Base-by-base conservation (phyloP, 2,888 invertebrate genomes). In the Automeris io region DNA sequence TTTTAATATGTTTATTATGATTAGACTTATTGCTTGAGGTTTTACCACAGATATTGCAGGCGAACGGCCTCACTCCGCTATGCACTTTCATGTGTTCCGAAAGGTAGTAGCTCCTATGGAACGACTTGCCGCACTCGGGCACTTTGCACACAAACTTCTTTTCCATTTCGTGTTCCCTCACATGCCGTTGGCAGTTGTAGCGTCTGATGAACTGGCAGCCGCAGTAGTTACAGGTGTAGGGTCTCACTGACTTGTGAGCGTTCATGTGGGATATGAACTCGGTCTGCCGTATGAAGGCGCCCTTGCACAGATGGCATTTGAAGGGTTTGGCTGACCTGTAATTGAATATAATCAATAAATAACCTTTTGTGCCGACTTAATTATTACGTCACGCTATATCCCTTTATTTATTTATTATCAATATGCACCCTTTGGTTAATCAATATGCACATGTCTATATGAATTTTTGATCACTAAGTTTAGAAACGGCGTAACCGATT, bases 1-100 rank as follows among this genome's bases (percentile, higher is more conserved):
- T 95, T 79, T 93, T 92, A 41, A 95, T 90, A 73, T 96, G 95
- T 72, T 95, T 95, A 62, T 95, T 95, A 63, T 96, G 95, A 81
- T 96, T 96, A 31, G 95, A 95, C 78, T 95, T 95, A 39, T 95
- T 95, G 54, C 94, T 93, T 33, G 95, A 95, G 5, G 94, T 93
- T 79, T 96, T 96, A 19, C 95, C 95, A 73, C 96, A 96, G 41
- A 96, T 93, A 59, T 93, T 93, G 78, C 96, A 96, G 0, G 93
- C 89, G 76, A 92, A 95, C 21, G 95, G 95, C 37, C 93, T 74
- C 23, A 88, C 91, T 0, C 95, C 95, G 40, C 93, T 93, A 66
- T 96, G 96, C 36, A 95, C 93, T 51, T 95, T 90, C 87, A 94
- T 90, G 65, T 96, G 96, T 66, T 95, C 95, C 26, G 94, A 93